Evolutionary conservation across 2,888 invertebrate species (phyloP).

Genomic region (Keiferia lycopersicella): DNA sequence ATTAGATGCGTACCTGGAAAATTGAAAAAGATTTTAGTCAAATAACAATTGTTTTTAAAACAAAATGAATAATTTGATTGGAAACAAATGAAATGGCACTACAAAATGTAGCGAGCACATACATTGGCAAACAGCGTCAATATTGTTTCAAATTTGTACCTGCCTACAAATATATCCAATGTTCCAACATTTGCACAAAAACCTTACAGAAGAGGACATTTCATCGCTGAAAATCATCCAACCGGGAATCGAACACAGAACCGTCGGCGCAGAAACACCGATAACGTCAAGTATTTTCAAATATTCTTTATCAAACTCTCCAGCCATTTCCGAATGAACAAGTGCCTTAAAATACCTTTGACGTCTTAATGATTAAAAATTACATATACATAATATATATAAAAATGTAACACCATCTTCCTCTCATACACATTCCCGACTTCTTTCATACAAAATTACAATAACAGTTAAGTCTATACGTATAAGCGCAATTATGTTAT

Average conservation of each 20-base stretch:
- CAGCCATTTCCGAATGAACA: background rate
- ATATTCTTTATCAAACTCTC: background rate
- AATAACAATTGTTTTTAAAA: background rate
- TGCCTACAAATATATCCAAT: too few relatives aligned
- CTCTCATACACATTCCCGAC: background rate
- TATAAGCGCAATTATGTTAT: conserved; percentile 36
- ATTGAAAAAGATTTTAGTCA: background rate
- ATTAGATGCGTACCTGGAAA: background rate
- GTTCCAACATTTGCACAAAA: background rate
- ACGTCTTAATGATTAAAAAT: background rate
- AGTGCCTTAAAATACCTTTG: background rate
- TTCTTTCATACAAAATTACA: conserved; percentile 28
- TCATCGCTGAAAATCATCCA: too few relatives aligned
- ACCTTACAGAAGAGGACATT: background rate
- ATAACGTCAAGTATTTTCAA: too few relatives aligned
- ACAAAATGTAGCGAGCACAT: too few relatives aligned
- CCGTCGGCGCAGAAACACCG: too few relatives aligned
- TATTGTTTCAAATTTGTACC: too few relatives aligned
- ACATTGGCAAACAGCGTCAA: too few relatives aligned
- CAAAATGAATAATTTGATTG: too few relatives aligned
- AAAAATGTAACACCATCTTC: background rate
- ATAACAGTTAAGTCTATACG: conserved; percentile 22
- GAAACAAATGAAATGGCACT: too few relatives aligned
- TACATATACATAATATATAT: background rate
- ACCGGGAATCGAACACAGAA: too few relatives aligned